phyloP scores from a whole-genome alignment of 1,140 invertebrate genomes.

The Eupeodes corollae region DNA sequence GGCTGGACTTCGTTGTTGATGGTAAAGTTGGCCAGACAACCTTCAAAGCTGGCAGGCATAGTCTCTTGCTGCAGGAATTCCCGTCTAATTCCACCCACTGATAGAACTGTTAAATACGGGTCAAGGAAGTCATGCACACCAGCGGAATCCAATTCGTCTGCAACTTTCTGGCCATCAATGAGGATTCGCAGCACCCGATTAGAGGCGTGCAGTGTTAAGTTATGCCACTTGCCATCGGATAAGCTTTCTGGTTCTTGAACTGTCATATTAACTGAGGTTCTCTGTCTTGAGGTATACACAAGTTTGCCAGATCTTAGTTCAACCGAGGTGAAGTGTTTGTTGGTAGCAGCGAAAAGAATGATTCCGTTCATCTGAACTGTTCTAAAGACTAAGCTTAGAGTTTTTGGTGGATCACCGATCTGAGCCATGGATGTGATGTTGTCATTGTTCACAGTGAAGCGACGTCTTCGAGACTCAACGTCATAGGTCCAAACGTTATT shows the following conservation, averaged over 20 bases:
- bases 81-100: conserved; percentile 57
- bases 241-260: conserved; percentile 44
- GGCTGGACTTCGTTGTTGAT: conserved; percentile 83
- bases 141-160: conserved; percentile 71
- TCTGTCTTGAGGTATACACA: conserved; percentile 62
- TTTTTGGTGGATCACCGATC: conserved; percentile 47
- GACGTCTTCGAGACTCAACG: conserved; percentile 5
- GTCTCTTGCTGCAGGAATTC: conserved; percentile 43
- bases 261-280: conserved; percentile 71
- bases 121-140: conserved; percentile 85
- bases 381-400: conserved; percentile 68
- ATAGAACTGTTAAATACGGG: conserved; percentile 70
- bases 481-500: conserved; percentile 50
- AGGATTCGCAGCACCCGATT: conserved; percentile 57
- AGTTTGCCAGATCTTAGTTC: conserved; percentile 61
- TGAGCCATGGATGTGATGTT: conserved; percentile 22
- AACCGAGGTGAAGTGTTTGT: conserved; percentile 76
- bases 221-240: conserved; percentile 78
- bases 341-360: conserved; percentile 70
- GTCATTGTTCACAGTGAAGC: conserved; percentile 5
- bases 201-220: conserved; percentile 57
- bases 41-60: conserved; percentile 56
- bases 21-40: conserved; percentile 80
- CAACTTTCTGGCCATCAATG: conserved; percentile 56
- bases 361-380: conserved; percentile 65